Conservation (phyloP, 2,113 vertebrate species). For the Axis porcinus region DNA sequence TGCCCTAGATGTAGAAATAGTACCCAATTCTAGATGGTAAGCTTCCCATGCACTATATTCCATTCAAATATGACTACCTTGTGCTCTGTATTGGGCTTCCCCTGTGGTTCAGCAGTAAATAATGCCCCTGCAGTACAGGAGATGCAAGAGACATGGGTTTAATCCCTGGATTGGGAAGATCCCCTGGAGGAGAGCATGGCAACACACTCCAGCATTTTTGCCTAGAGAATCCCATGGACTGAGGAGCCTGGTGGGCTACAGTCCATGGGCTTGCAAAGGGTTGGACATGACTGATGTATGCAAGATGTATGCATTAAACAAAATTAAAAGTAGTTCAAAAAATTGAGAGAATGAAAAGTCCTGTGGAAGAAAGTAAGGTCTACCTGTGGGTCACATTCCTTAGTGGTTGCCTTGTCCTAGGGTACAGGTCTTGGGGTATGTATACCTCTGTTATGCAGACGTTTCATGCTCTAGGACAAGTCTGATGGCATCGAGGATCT, state of each 20-base stretch:
- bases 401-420: background rate
- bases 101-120: too few species aligned
- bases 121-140: too few species aligned
- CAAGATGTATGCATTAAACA: background rate
- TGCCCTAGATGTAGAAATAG: too few species aligned
- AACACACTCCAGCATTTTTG: background rate
- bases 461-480: background rate
- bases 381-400: background rate
- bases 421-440: background rate
- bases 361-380: background rate
- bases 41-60: too few species aligned
- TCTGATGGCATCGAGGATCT: background rate
- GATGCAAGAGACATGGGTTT: too few species aligned
- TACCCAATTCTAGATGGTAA: too few species aligned
- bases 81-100: too few species aligned
- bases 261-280: background rate
- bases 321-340: background rate
- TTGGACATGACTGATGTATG: background rate
- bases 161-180: background rate
- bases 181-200: too few species aligned
- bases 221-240: background rate
- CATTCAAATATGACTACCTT: too few species aligned
- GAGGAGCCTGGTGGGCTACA: background rate
- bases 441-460: background rate
- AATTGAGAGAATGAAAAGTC: background rate